Evolutionary conservation across 2,113 vertebrate genomes (phyloP).

Genomic region (Grammatotria lemairii): DNA sequence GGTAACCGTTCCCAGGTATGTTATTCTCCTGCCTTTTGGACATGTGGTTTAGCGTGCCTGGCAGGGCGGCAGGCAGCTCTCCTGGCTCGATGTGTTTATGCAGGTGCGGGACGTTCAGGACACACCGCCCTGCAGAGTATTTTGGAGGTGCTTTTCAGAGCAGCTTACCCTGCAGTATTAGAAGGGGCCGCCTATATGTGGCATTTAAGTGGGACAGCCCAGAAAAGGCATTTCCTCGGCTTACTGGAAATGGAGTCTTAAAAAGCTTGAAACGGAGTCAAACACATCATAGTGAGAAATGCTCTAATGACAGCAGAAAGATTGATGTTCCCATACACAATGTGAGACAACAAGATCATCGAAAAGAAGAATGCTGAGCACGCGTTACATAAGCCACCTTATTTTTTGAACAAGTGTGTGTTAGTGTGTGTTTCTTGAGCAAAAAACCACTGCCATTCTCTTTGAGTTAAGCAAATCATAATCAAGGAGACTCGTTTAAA

Average conservation of each 20-base stretch:
- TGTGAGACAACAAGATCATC: neutral
- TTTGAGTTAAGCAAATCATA: neutral
- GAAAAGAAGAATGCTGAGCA: neutral
- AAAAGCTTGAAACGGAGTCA: neutral
- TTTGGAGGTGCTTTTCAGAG: slow-evolving; percentile 50
- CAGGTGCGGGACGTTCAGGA: slow-evolving; percentile 70
- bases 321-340: neutral
- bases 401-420: neutral
- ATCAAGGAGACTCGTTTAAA: neutral
- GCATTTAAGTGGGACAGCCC: slow-evolving; percentile 67
- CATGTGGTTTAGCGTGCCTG: slow-evolving; percentile 59
- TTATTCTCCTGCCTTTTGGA: slow-evolving; percentile 52
- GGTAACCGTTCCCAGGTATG: slow-evolving; percentile 55
- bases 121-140: slow-evolving; percentile 48
- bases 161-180: slow-evolving; percentile 47
- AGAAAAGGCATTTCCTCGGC: slow-evolving; percentile 74
- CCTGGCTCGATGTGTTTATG: slow-evolving; percentile 66
- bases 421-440: neutral
- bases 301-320: neutral
- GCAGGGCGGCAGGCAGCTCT: slow-evolving; percentile 26
- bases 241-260: slow-evolving; percentile 60
- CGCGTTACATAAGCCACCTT: neutral
- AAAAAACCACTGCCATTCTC: neutral
- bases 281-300: slow-evolving; percentile 21
- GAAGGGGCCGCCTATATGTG: slow-evolving; percentile 62